A percentile compares a stretch with the other conserved stretches of the same genome.
phyloP scores from a whole-genome alignment of 2,797 vertebrate genomes.

The Catamblyrhynchus diadema region DNA sequence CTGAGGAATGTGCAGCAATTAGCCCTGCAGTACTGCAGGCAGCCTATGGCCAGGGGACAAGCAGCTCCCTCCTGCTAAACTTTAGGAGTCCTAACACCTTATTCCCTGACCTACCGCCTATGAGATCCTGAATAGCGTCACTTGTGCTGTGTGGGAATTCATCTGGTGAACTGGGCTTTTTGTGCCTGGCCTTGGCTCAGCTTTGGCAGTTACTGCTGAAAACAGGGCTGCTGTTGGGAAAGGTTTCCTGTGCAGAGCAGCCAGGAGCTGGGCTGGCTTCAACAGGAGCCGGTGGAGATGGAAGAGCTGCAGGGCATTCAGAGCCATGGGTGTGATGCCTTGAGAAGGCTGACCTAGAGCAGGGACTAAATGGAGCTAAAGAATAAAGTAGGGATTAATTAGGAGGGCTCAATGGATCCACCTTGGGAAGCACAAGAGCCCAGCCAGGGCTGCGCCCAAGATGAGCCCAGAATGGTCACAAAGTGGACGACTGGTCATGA shows the following conservation, averaged over 20 bases:
- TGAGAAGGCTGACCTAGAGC: neutral
- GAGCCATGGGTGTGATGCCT: neutral
- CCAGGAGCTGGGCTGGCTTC: conserved; percentile 37
- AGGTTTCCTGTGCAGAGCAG: neutral
- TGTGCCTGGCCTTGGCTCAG: conserved; percentile 18
- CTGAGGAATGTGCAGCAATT: conserved; percentile 76
- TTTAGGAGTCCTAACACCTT: conserved; percentile 63
- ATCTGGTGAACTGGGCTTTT: conserved; percentile 50
- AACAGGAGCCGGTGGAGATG: neutral
- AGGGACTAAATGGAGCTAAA: neutral
- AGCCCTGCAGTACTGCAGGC: conserved; percentile 65
- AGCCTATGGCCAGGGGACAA: conserved; percentile 41
- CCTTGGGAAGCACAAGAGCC: neutral
- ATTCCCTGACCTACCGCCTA: conserved; percentile 51
- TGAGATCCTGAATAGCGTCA: conserved; percentile 43
- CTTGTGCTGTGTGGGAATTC: conserved; percentile 53
- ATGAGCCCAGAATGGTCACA: neutral
- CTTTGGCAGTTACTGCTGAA: neutral
- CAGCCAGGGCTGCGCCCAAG: neutral
- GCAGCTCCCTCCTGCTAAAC: conserved; percentile 49
- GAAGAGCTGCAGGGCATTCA: neutral
- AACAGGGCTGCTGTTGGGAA: conserved; percentile 46
- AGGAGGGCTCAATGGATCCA: neutral
- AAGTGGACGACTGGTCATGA: neutral
- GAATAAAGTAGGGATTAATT: neutral